phyloP scores from a whole-genome alignment of 2,113 vertebrate species.

The Trogon surrucura region DNA sequence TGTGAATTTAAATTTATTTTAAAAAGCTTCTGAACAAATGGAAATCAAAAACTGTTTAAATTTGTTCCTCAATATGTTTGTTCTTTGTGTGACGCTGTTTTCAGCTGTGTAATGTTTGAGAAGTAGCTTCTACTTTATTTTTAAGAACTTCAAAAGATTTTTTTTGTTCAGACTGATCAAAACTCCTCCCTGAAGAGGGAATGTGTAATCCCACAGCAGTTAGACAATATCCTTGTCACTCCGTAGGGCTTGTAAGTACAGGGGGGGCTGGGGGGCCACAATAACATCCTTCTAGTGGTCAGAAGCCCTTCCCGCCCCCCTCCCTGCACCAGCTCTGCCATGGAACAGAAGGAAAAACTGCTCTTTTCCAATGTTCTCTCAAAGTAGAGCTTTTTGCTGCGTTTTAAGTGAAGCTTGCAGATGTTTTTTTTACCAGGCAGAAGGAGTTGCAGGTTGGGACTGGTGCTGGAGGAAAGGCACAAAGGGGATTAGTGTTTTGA shows the following conservation, averaged over 20 bases:
- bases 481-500: conserved; percentile 70
- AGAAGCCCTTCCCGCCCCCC: background rate
- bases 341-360: background rate
- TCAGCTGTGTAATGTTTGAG: background rate
- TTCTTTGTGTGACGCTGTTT: background rate
- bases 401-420: conserved; percentile 33
- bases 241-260: background rate
- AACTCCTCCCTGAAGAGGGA: background rate
- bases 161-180: background rate
- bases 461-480: conserved; percentile 42
- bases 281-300: background rate
- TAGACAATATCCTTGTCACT: background rate
- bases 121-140: background rate
- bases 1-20: background rate
- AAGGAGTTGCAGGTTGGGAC: conserved; percentile 60
- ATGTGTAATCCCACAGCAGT: background rate
- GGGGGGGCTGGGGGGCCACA: background rate
- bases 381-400: background rate
- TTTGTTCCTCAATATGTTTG: background rate
- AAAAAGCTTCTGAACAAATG: background rate
- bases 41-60: background rate
- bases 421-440: background rate
- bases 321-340: background rate
- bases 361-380: background rate
- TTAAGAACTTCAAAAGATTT: background rate